Conservation (phyloP, 2,888 invertebrate species). For the Cryptosula pallasiana region DNA sequence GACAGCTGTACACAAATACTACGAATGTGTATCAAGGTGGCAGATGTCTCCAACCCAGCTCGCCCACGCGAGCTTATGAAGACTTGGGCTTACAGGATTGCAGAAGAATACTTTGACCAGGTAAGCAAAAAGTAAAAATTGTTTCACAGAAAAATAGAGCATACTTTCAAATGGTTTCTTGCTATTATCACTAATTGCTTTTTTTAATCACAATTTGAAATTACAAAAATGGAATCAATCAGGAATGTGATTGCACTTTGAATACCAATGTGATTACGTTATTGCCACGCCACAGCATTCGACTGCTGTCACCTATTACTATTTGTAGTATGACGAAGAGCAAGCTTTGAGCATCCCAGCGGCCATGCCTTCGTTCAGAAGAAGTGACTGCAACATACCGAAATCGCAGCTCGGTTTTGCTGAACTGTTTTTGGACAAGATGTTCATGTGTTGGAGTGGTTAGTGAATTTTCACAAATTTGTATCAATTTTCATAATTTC, state of each 20-base stretch:
- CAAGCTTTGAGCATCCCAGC: slow-evolving; percentile 81
- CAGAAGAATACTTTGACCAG: slow-evolving; percentile 93
- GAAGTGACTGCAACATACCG: slow-evolving; percentile 88
- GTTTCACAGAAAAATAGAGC: no score
- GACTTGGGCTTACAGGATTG: slow-evolving; percentile 92
- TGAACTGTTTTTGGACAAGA: slow-evolving; percentile 93
- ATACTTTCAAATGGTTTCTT: no score
- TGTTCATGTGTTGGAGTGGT: slow-evolving; percentile 90
- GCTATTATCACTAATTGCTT: no score
- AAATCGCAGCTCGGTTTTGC: slow-evolving; percentile 96
- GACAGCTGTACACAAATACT: slow-evolving; percentile 79
- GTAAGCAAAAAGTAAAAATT: no score
- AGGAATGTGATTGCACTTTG: no score
- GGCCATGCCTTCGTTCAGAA: slow-evolving; percentile 97
- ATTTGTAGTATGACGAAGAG: slow-evolving; percentile 83
- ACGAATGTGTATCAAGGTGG: slow-evolving; percentile 96
- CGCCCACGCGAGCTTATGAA: slow-evolving; percentile 70
- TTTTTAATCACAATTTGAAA: no score
- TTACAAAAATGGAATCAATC: no score
- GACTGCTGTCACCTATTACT: no score
- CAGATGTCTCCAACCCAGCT: slow-evolving; percentile 94
- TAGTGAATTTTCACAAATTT: no score
- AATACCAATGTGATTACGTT: neutral
- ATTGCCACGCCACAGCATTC: no score
- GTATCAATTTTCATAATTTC: no score